Evolutionary conservation across 2,888 invertebrate species (phyloP), one percentile per base, ranked within the genome.

Genomic region (Neoitamus cyanurus): DNA sequence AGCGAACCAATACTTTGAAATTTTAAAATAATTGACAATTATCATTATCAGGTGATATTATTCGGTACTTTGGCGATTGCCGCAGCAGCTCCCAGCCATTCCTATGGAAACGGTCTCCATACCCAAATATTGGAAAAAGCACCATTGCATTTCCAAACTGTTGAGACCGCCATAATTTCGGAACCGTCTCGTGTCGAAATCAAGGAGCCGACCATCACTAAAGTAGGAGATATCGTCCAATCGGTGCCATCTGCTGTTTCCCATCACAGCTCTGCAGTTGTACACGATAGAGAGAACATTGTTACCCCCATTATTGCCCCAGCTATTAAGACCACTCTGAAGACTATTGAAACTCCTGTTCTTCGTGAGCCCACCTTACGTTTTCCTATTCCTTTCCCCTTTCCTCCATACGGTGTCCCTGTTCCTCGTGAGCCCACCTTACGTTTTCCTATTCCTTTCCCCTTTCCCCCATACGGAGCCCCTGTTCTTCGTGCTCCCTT

Each of bases 191-290:
- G 84, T 72, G 46, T 86, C n/a, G 86, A 83, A 58, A 77, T 86
- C 84, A 87, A 86, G 48, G 85, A 87, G 70, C 86, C 87, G 80
- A 84, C 85, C 73, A 85, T 88, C 85, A 86, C 86, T 20, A 85
- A 86, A 83, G 84, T 87, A 42, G 87, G 87, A 46, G 83, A 82
- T 82, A 69, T 84, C 30, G 86, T 87, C 6, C 75, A 86, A 83
- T 85, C 80, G 80, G 77, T 85, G 7, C 87, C 87, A 83, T 85
- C 87, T 37, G 87, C 92, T 0, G 90, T 92, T 0, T 92, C 92
- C 6, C 92, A 92, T 80, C 92, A 92, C 87, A 91, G 92, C 70
- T 91, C 92, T 2, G 86, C 91, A n/a, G 92, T 92, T 86, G 88
- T 92, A 5, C 91, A 90, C 84, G 89, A 90, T 20, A 89, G 90